Evolutionary conservation across 2,113 vertebrate genomes (phyloP).

Genomic region (Lynx canadensis): DNA sequence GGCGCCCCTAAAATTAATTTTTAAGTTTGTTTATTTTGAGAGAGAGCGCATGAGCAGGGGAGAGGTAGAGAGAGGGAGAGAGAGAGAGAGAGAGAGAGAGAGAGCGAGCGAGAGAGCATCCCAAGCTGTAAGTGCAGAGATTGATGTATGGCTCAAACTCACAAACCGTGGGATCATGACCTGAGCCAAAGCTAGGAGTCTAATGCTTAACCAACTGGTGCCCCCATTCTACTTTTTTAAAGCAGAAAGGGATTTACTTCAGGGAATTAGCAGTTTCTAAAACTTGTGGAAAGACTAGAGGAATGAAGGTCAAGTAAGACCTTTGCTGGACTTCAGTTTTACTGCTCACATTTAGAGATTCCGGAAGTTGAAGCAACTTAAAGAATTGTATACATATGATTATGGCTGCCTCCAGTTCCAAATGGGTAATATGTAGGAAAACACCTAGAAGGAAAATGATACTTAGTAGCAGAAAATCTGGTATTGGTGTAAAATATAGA

Average conservation of each 20-base stretch:
- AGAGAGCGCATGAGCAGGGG: no score
- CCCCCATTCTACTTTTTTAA: neutral
- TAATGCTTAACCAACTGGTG: no score
- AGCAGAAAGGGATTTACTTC: neutral
- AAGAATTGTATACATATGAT: neutral
- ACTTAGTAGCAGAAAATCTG: neutral
- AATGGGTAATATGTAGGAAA: neutral
- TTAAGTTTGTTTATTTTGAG: no score
- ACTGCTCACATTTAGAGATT: neutral
- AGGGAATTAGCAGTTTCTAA: neutral
- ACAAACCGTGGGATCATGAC: no score
- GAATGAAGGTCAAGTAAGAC: neutral
- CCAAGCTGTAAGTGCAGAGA: no score
- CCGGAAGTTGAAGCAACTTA: neutral
- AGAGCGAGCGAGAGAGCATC: no score
- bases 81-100: no score
- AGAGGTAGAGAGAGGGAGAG: no score
- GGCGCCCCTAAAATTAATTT: no score
- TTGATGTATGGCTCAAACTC: no score
- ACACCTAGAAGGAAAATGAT: neutral
- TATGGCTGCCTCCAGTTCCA: neutral
- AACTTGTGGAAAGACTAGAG: neutral
- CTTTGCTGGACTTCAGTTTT: neutral
- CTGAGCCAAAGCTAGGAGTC: no score
- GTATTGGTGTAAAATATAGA: neutral